These are phyloP conservation scores for Pholis gunnellus DNA, from an alignment of 2,113 vertebrate species.

Conservation along the genomic window DNA sequence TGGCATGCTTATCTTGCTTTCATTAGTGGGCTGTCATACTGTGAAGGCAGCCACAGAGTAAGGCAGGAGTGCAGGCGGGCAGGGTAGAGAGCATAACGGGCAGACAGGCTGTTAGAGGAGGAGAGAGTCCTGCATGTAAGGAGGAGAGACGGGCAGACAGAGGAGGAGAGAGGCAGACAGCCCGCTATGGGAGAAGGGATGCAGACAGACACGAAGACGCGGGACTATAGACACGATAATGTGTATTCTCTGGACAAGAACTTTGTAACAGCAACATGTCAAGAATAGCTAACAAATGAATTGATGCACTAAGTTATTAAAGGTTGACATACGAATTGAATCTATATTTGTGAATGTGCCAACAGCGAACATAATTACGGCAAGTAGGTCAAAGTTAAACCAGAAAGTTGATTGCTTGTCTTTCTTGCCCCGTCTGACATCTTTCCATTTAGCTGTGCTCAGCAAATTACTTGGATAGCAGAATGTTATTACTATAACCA, in stretches of 20 bases:
- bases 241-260: slow-evolving; percentile 15
- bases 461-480: not conserved
- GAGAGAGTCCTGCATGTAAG: slow-evolving; percentile 56
- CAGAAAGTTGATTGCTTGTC: not conserved
- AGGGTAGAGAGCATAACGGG: slow-evolving; percentile 40
- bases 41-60: slow-evolving; percentile 68
- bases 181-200: slow-evolving; percentile 15
- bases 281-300: slow-evolving; percentile 22
- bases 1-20: slow-evolving; percentile 81
- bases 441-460: not conserved
- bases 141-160: slow-evolving; percentile 31
- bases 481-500: not conserved
- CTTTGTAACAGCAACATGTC: slow-evolving; percentile 18
- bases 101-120: slow-evolving; percentile 62
- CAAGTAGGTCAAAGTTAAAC: not conserved
- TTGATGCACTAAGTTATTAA: slow-evolving; percentile 10
- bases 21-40: slow-evolving; percentile 76
- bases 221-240: slow-evolving; percentile 16
- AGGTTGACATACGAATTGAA: slow-evolving; percentile 13
- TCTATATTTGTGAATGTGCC: slow-evolving; percentile 29
- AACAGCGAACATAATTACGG: not conserved
- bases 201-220: slow-evolving; percentile 4
- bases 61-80: slow-evolving; percentile 52
- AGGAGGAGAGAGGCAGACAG: slow-evolving; percentile 26
- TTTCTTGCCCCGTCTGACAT: not conserved